phyloP scores from a whole-genome alignment of 2,797 vertebrate species.

The Ctenosaura bakeri region DNA sequence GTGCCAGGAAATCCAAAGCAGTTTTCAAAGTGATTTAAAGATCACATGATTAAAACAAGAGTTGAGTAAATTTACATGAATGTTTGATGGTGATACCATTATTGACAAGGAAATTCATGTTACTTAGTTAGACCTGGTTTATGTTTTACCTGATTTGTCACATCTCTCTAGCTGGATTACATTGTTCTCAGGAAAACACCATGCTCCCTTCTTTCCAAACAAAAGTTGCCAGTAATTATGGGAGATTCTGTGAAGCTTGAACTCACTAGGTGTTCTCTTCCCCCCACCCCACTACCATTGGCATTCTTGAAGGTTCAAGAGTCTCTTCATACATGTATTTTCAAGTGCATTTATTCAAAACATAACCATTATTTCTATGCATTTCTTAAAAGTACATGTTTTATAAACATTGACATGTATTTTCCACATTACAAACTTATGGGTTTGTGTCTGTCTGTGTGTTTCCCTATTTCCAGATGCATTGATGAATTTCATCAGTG shows the following conservation, averaged over 20 bases:
- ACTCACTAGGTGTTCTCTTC: neutral
- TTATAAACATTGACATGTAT: too few relatives aligned
- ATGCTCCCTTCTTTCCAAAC: too few relatives aligned
- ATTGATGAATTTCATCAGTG: neutral
- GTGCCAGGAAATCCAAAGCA: fast-evolving
- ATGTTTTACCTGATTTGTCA: neutral
- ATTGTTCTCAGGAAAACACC: neutral
- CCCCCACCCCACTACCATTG: too few relatives aligned
- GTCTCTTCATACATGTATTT: too few relatives aligned
- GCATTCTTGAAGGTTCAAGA: too few relatives aligned
- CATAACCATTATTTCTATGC: too few relatives aligned
- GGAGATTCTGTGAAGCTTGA: neutral
- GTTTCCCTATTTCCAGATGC: neutral
- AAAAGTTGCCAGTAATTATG: neutral
- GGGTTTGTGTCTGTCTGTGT: neutral
- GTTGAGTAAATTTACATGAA: conserved; percentile 7
- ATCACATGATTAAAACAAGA: neutral
- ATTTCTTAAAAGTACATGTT: too few relatives aligned
- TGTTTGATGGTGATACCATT: neutral
- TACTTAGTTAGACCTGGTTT: neutral
- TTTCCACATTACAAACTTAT: too few relatives aligned
- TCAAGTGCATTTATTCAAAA: too few relatives aligned
- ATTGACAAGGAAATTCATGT: neutral
- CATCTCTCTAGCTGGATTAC: neutral
- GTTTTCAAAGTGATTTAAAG: conserved; percentile 36